Percentiles rank a stretch among this genome's conserved stretches.
phyloP scores from a whole-genome alignment of 2,888 invertebrate species.

The Copidosoma aretas region DNA sequence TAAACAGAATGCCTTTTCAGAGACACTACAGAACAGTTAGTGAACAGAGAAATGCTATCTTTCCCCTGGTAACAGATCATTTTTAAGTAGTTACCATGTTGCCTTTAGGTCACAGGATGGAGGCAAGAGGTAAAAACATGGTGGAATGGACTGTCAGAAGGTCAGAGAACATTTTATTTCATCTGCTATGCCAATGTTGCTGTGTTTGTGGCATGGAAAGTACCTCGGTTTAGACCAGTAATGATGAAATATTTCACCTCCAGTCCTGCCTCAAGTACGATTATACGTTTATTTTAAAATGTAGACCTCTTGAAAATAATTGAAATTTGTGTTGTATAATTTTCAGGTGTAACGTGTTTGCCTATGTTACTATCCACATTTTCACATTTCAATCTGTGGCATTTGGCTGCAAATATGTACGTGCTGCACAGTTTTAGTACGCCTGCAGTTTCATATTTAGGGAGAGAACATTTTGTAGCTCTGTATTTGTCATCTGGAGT shows the following conservation, averaged over 20 bases:
- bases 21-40: conserved; percentile 14
- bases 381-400: conserved; percentile 87
- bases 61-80: neutral
- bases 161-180: conserved; percentile 80
- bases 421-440: conserved; percentile 85
- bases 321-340: conserved; percentile 37
- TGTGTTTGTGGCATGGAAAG: conserved; percentile 83
- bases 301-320: neutral
- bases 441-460: conserved; percentile 75
- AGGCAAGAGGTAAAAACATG: conserved; percentile 63
- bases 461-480: conserved; percentile 90
- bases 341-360: conserved; percentile 75
- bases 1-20: conserved; percentile 37
- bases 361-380: conserved; percentile 95
- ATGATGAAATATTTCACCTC: conserved; percentile 89
- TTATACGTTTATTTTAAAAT: conserved; percentile 6
- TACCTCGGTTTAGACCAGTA: conserved; percentile 72
- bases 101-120: conserved; percentile 52
- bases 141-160: conserved; percentile 78
- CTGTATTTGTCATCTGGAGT: conserved; percentile 90
- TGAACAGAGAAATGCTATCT: neutral
- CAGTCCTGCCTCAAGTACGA: conserved; percentile 79
- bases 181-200: conserved; percentile 79
- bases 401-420: conserved; percentile 94
- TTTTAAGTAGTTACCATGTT: conserved; percentile 6